These are phyloP conservation scores for Festucalex cinctus DNA, from an alignment of 2,113 vertebrate species.

Conservation along the genomic window DNA sequence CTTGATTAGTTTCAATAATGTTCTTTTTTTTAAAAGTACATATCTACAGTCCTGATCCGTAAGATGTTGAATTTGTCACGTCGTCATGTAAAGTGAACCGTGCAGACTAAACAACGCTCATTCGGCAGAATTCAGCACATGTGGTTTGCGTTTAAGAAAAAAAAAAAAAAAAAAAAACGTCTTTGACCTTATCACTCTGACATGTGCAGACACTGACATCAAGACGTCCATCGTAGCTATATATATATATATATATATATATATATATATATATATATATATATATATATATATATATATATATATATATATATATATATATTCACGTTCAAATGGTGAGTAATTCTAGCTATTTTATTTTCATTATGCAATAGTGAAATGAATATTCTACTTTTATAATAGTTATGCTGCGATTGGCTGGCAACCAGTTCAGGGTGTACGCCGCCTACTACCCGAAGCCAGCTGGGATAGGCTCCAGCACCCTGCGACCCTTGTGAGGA, in stretches of 20 bases:
- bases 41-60: conserved; percentile 28
- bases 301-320: no score
- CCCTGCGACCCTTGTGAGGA: no score
- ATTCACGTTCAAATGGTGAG: no score
- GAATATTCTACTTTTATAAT: no score
- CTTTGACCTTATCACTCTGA: conserved; percentile 22
- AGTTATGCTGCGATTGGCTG: no score
- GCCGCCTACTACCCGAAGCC: no score
- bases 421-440: no score
- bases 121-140: conserved; percentile 40
- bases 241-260: neutral
- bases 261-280: neutral
- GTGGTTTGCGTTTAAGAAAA: conserved; percentile 50
- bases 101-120: conserved; percentile 64
- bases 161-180: conserved; percentile 29
- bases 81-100: conserved; percentile 61
- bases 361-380: no score
- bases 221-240: neutral
- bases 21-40: conserved; percentile 45
- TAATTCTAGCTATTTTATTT: no score
- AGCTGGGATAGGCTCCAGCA: no score
- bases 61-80: conserved; percentile 65
- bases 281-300: no score
- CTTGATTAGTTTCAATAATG: conserved; percentile 51
- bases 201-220: neutral